phyloP scores from a whole-genome alignment of 2,888 invertebrate species.

The Eustalomyia histrio region DNA sequence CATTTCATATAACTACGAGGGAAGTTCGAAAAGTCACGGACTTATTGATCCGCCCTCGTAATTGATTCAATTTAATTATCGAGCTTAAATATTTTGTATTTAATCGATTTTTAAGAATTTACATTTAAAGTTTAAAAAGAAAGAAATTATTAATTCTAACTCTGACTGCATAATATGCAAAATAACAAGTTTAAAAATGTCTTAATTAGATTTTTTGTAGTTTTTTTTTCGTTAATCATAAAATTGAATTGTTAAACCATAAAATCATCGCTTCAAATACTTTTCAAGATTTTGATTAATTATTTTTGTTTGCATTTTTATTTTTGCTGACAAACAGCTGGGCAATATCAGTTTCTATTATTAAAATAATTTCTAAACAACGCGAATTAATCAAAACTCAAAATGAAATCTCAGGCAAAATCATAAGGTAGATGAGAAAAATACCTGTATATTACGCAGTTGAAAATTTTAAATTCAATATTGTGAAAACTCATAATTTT shows the following conservation, averaged over 20 bases:
- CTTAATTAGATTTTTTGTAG: too few relatives aligned
- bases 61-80: too few relatives aligned
- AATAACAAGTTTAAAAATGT: too few relatives aligned
- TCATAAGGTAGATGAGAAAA: background rate
- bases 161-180: too few relatives aligned
- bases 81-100: too few relatives aligned
- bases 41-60: too few relatives aligned
- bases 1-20: too few relatives aligned
- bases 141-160: too few relatives aligned
- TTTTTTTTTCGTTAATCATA: background rate
- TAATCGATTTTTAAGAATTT: too few relatives aligned
- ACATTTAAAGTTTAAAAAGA: too few relatives aligned
- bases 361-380: constrained; percentile 15
- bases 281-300: constrained; percentile 26
- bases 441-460: background rate
- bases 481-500: background rate
- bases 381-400: background rate
- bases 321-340: constrained; percentile 44
- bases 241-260: constrained; percentile 2
- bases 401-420: background rate
- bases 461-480: too few relatives aligned
- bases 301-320: constrained; percentile 4
- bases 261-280: constrained; percentile 2
- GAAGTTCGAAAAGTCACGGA: too few relatives aligned
- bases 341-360: constrained; percentile 34